Conservation (phyloP, 2,888 invertebrate genomes). For the Philhelius pedissequus region DNA sequence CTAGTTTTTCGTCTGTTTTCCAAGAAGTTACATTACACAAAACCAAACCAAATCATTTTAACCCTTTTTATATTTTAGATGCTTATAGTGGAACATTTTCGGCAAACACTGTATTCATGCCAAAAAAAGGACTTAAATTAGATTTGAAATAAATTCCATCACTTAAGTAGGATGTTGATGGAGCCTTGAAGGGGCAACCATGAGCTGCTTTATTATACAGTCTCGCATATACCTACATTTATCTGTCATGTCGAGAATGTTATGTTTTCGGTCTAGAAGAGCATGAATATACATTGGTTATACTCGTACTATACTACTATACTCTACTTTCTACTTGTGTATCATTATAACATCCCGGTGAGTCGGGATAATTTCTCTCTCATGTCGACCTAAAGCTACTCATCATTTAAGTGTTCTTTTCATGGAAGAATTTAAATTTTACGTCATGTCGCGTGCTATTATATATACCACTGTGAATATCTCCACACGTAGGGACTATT, state of each 20-base stretch:
- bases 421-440: conserved; percentile 58
- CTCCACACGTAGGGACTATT: conserved; percentile 35
- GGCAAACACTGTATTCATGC: conserved; percentile 12
- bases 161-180: conserved; percentile 21
- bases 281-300: conserved; percentile 38
- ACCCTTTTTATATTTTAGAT: background rate
- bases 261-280: conserved; percentile 22
- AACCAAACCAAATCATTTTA: too few species aligned
- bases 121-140: conserved; percentile 21
- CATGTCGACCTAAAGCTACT: conserved; percentile 52
- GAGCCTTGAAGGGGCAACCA: conserved; percentile 25
- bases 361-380: conserved; percentile 52
- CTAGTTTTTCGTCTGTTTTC: too few species aligned
- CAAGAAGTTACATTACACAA: too few species aligned
- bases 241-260: conserved; percentile 27
- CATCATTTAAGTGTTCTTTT: conserved; percentile 55
- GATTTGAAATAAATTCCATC: conserved; percentile 46
- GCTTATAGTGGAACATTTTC: background rate
- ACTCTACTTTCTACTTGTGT: background rate
- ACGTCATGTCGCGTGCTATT: conserved; percentile 41
- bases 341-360: conserved; percentile 55
- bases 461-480: conserved; percentile 1
- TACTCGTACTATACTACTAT: background rate
- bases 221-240: background rate
- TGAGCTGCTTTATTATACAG: conserved; percentile 41